Conservation (phyloP, 1,140 invertebrate genomes). For the Sitophilus oryzae region DNA sequence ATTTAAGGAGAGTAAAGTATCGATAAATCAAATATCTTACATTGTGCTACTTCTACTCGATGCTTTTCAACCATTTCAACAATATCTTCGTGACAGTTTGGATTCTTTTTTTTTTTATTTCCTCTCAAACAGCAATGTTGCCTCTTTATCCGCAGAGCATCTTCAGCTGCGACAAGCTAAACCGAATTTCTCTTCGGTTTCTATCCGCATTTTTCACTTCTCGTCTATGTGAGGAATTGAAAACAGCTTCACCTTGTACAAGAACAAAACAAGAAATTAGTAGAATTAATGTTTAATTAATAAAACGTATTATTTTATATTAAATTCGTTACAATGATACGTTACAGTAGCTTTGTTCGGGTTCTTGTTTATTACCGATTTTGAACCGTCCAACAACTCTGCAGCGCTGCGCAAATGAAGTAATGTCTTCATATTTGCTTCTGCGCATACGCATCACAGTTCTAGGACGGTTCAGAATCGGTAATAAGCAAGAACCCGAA, state of each 20-base stretch:
- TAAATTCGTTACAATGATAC: too few species aligned
- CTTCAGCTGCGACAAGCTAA: slow-evolving; percentile 48
- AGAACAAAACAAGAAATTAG: slow-evolving; percentile 1
- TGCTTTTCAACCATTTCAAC: slow-evolving; percentile 38
- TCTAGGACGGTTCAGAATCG: too few species aligned
- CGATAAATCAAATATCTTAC: slow-evolving; percentile 31
- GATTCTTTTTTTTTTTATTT: too few species aligned
- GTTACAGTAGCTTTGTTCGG: too few species aligned
- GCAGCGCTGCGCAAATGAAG: too few species aligned
- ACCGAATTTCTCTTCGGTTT: slow-evolving; percentile 51
- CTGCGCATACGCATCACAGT: too few species aligned
- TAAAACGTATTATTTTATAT: neutral
- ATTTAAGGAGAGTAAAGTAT: too few species aligned
- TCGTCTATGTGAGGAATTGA: slow-evolving; percentile 49
- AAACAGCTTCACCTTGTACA: slow-evolving; percentile 56
- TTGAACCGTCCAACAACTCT: too few species aligned
- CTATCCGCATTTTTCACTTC: slow-evolving; percentile 48
- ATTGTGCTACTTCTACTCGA: slow-evolving; percentile 33
- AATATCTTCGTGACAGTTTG: slow-evolving; percentile 32
- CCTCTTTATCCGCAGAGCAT: slow-evolving; percentile 47
- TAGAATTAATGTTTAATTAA: neutral
- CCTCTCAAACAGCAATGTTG: slow-evolving; percentile 37
- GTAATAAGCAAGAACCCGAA: too few species aligned
- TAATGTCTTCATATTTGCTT: too few species aligned
- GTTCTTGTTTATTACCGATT: too few species aligned